Base-by-base conservation (phyloP, 2,888 invertebrate species). In the Harpagoxenus sublaevis region DNA sequence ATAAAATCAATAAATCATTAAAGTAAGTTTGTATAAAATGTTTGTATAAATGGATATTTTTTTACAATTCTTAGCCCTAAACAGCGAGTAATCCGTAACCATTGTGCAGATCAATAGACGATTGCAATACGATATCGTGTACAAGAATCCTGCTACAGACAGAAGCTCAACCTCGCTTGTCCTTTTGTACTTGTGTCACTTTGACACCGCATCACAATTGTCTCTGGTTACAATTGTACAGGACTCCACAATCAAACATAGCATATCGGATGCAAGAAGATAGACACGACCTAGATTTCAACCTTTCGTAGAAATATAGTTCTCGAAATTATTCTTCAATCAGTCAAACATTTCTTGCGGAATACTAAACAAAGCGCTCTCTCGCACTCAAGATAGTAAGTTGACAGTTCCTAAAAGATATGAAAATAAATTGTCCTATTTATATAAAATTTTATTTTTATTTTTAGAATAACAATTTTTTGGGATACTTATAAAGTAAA, bases 231-330 rank as follows among this genome's bases (percentile, higher is more conserved):
- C 89, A 75, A 73, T 87, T 74, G 74, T 60, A 74, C 65, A 63
- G 71, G 74, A 39, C 74, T 75, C 74, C 71, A 81, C 78, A 77
- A 48, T 65, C 77, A 62, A 82, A 42, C 75, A 57, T 71, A 6
- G 57, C 55, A 68, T 83, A 71, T 42, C 66, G 45, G 31, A 84
- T 84, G 88, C 83, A 84, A 83, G 73, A 74, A 81, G 83, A 84
- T 84, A 82, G 88, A 87, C 85, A 18, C 66, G 86, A 87, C 84
- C 86, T 74, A 77, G 78, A 84, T 87, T 85, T 85, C 71, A 57
- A 71, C 39, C 48, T 48, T 35, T 60, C n/a, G 18, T 57, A 71
- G 57, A 70, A 78, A 57, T 84, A 60, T 45, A 12, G 70, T 65
- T 66, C 71, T 81, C 83, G 65, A 83, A 90, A 86, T 83, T 73